Evolutionary conservation across 2,888 invertebrate species (phyloP).

Genomic region (Chorisops tibialis): DNA sequence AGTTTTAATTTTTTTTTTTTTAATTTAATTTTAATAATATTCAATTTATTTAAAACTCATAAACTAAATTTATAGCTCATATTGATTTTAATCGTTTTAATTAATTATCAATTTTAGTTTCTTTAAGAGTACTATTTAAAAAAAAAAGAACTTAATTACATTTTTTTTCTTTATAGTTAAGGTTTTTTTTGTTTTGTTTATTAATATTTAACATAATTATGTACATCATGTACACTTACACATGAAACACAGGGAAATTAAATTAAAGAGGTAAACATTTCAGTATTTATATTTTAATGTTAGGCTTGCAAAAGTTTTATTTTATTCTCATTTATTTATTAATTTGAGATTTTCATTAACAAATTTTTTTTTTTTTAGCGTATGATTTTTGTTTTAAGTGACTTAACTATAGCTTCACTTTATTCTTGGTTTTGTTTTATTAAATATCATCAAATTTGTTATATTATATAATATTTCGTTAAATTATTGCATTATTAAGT

Average conservation of each 20-base stretch:
- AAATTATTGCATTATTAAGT: no score
- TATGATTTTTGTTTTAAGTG: not conserved
- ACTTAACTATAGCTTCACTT: not conserved
- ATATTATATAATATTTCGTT: not conserved
- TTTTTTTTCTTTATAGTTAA: not conserved
- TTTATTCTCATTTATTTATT: not conserved
- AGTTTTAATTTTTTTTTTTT: slow-evolving; percentile 20
- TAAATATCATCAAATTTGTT: not conserved
- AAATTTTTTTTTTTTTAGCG: not conserved
- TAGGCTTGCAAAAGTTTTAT: not conserved
- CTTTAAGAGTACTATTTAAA: not conserved
- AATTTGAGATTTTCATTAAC: not conserved
- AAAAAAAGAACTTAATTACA: not conserved
- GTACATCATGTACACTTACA: not conserved
- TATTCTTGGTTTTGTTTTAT: no score
- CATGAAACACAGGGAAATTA: not conserved
- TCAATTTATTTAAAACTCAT: slow-evolving; percentile 9
- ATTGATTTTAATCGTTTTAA: slow-evolving; percentile 6
- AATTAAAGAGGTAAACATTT: not conserved
- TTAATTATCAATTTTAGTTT: not conserved
- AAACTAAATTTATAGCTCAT: slow-evolving; percentile 7
- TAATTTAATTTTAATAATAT: slow-evolving; percentile 28
- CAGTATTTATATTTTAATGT: not conserved
- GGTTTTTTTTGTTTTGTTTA: no score
- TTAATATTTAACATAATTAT: not conserved